A percentile compares a stretch with the other conserved stretches of the same genome.
Conservation (phyloP, 2,113 vertebrate species). For the Salvelinus namaycush region DNA sequence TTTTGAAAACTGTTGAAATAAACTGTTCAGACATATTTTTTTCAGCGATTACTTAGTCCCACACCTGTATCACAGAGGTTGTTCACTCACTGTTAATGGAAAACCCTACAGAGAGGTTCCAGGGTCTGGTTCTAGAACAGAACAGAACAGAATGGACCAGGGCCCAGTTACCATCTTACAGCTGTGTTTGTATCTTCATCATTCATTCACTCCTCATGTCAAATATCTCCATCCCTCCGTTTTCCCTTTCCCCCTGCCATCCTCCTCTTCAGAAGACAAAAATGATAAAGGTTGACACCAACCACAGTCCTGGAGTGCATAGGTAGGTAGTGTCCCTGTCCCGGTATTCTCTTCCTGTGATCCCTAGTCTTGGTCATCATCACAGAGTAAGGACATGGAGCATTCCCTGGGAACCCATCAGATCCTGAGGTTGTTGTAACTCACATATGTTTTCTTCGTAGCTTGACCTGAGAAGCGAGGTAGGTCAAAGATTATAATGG, state of each 20-base stretch:
- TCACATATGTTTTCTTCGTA: constrained; percentile 75
- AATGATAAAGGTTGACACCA: constrained; percentile 50
- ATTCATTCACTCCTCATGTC: constrained; percentile 34
- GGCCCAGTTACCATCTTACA: constrained; percentile 37
- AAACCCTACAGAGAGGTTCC: constrained; percentile 22
- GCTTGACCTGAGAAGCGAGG: constrained; percentile 65
- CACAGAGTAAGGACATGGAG: neutral
- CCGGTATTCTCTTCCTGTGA: neutral
- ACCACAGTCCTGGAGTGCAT: constrained; percentile 62
- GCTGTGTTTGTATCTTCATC: constrained; percentile 33
- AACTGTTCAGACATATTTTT: constrained; percentile 27
- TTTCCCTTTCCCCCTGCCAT: neutral
- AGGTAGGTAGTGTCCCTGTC: constrained; percentile 17
- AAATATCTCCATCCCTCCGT: constrained; percentile 34
- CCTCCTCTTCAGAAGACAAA: neutral
- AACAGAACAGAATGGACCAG: neutral
- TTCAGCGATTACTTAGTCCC: constrained; percentile 31
- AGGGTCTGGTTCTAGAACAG: constrained; percentile 30
- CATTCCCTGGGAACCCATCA: constrained; percentile 50
- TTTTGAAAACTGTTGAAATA: neutral
- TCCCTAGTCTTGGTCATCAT: neutral
- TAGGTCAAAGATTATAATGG: constrained; percentile 17
- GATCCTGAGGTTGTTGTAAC: constrained; percentile 77
- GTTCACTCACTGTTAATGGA: constrained; percentile 14
- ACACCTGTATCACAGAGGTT: constrained; percentile 38